Percentiles rank a stretch among this genome's conserved stretches.
These are phyloP conservation scores for Drosophila acutilabella DNA, from an alignment of 2,888 invertebrate species.

Conservation along the genomic window DNA sequence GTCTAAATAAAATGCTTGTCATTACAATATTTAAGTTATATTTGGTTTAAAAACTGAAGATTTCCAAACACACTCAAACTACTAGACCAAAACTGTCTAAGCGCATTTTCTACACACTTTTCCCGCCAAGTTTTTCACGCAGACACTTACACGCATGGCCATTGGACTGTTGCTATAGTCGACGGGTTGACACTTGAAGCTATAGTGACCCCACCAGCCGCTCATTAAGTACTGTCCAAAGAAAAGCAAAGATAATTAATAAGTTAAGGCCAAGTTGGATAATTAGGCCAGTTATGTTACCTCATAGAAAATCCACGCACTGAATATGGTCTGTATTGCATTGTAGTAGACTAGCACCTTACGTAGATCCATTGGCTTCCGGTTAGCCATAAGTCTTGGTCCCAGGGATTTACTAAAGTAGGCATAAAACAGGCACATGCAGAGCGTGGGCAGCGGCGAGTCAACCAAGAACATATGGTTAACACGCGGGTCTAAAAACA, in stretches of 20 bases:
- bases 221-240: conserved; percentile 86
- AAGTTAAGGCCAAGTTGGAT: not conserved
- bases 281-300: conserved; percentile 85
- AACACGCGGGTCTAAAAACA: conserved; percentile 91
- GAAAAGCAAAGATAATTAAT: not conserved
- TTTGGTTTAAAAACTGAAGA: too few species aligned
- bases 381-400: conserved; percentile 94
- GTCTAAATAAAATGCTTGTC: too few species aligned
- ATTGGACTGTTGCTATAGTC: conserved; percentile 91
- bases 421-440: conserved; percentile 93
- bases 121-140: not conserved
- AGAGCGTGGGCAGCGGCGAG: conserved; percentile 93
- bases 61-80: not conserved
- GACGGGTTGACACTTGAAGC: conserved; percentile 94
- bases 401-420: conserved; percentile 93
- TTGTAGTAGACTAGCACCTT: conserved; percentile 93
- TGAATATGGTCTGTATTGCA: conserved; percentile 94
- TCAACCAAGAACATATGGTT: conserved; percentile 96
- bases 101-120: not conserved
- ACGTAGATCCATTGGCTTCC: conserved; percentile 94
- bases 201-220: conserved; percentile 93
- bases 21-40: too few species aligned
- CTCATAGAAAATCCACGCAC: conserved; percentile 96
- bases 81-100: not conserved
- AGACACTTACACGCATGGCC: conserved; percentile 88